Evolutionary conservation across 2,797 vertebrate species (phyloP).

Genomic region (Trachops cirrhosus): DNA sequence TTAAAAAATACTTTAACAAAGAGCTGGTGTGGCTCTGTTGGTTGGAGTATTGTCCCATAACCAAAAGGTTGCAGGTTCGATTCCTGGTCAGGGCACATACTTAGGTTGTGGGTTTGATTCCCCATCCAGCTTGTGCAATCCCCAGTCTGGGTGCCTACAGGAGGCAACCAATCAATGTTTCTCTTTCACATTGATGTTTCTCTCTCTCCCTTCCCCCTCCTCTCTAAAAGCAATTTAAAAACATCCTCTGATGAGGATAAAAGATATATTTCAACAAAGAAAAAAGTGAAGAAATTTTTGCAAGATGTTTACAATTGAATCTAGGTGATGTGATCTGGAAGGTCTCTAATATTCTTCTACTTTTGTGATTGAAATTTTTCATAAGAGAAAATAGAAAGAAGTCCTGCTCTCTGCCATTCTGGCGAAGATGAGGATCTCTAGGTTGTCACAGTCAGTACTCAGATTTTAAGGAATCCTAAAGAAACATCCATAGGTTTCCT

Average conservation of each 20-base stretch:
- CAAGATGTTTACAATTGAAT: background rate
- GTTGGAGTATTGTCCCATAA: no score
- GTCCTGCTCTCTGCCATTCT: background rate
- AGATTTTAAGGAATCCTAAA: background rate
- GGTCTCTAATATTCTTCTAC: background rate
- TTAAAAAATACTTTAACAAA: background rate
- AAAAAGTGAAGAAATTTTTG: background rate
- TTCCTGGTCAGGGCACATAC: no score
- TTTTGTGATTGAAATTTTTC: constrained; percentile 19
- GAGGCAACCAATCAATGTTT: no score
- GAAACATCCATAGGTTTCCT: background rate
- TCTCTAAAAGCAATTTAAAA: no score
- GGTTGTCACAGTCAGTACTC: background rate
- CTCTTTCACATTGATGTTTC: no score
- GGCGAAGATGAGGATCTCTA: background rate
- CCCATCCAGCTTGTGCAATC: no score
- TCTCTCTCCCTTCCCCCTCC: no score
- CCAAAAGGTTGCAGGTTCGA: no score
- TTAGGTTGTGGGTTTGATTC: no score
- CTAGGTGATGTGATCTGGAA: background rate
- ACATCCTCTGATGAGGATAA: no score
- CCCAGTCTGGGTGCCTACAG: no score
- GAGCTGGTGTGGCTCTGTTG: no score
- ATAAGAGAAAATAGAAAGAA: background rate
- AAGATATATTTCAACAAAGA: background rate